Base-by-base conservation (phyloP, 2,888 invertebrate genomes). In the Trachelus tabidus region DNA sequence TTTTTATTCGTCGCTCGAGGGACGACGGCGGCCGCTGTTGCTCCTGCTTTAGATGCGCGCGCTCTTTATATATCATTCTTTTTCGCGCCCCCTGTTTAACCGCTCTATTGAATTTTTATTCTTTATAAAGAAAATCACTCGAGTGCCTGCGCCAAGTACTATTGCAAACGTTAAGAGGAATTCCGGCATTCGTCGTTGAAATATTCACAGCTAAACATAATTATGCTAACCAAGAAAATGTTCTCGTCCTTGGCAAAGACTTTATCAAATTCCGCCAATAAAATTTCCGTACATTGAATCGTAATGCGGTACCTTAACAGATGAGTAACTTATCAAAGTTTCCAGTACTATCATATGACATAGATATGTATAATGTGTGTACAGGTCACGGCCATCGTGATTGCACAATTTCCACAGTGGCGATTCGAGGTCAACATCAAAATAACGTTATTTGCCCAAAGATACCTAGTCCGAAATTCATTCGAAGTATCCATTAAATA, bases 401-500 rank as follows among this genome's bases (percentile, higher is more conserved):
- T 81, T 81, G 77, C 2, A 23, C 40, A 56, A 33, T 71, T 71
- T 71, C 2, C 9, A 30, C 6, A 33, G 15, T 15, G 31, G 15
- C 33, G 31, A 71, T 71, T 11, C 15, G 31, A 71, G 15, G 12
- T 33, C 12, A 30, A 68, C 79, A 71, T 78, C 82, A 83, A 85
- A 85, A 83, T 84, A 73, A 82, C 82, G 81, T 84, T 85, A 83
- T 83, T 85, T 80, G 77, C 73, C 80, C 76, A 76, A 71, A 79
- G 80, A 86, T 84, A 81, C 84, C 82, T 79, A 82, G 83, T 86
- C 84, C 81, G 83, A 77, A 12, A 31, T 76, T 81, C 83, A 80
- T 83, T 84, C 84, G 74, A 80, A 81, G 79, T 82, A 81, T 81
- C 82, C 81, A 83, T 82, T 81, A 78, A 80, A 83, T 86, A 83